Evolutionary conservation across 2,113 vertebrate genomes (phyloP).

Genomic region (Salvelinus alpinus): DNA sequence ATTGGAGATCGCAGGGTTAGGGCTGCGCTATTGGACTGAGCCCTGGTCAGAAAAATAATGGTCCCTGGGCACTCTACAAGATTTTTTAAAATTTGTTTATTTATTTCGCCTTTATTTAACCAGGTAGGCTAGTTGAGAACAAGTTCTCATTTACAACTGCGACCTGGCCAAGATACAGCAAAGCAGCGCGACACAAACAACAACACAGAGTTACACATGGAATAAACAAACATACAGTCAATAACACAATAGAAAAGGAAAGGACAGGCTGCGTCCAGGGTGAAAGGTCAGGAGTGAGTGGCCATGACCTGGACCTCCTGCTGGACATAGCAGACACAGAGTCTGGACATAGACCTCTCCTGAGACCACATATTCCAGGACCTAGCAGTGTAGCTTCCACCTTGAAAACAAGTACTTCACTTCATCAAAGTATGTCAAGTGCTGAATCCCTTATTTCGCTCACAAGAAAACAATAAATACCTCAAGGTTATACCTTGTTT

Average conservation of each 20-base stretch:
- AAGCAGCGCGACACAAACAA: too few relatives aligned
- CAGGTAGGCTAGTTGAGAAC: too few relatives aligned
- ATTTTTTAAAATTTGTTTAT: too few relatives aligned
- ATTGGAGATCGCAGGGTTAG: neutral
- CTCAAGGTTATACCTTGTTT: too few relatives aligned
- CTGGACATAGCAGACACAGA: slow-evolving; percentile 2
- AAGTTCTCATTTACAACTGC: too few relatives aligned
- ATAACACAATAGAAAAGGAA: too few relatives aligned
- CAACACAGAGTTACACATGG: too few relatives aligned
- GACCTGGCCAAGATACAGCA: too few relatives aligned
- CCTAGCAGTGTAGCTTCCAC: too few relatives aligned
- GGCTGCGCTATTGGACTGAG: slow-evolving; percentile 4
- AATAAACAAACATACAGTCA: too few relatives aligned
- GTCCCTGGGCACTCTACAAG: neutral
- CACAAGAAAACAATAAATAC: too few relatives aligned
- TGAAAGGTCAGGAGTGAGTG: slow-evolving; percentile 6
- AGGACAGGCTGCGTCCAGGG: neutral
- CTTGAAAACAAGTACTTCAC: neutral
- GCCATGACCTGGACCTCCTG: neutral
- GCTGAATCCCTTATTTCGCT: neutral
- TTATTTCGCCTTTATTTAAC: too few relatives aligned
- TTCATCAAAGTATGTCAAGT: neutral
- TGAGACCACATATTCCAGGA: neutral
- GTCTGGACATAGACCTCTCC: neutral
- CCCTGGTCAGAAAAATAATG: neutral